These are phyloP conservation scores for Crioceris asparagi DNA, from an alignment of 2,888 invertebrate species.

Conservation along the genomic window DNA sequence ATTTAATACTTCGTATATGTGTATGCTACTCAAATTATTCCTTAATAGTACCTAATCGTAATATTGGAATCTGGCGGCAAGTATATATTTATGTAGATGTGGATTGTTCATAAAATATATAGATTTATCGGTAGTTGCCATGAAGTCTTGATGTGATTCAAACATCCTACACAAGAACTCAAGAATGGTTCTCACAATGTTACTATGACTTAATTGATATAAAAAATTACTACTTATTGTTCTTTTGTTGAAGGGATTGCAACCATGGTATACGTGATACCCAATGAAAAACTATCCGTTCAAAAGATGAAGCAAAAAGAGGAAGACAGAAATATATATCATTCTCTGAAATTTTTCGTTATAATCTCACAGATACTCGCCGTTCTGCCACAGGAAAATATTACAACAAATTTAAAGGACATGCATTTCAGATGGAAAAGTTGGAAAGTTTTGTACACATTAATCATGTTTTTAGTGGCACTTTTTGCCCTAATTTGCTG, in stretches of 20 bases:
- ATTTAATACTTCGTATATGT: too few species aligned
- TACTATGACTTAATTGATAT: too few species aligned
- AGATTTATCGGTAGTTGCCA: too few species aligned
- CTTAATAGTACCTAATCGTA: too few species aligned
- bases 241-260: neutral
- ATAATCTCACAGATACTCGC: conserved; percentile 15
- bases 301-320: neutral
- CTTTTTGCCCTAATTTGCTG: conserved; percentile 9
- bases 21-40: too few species aligned
- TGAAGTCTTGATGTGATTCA: too few species aligned
- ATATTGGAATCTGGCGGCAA: too few species aligned
- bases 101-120: too few species aligned
- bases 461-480: conserved; percentile 10
- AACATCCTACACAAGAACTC: too few species aligned
- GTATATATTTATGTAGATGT: too few species aligned
- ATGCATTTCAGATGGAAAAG: conserved; percentile 17
- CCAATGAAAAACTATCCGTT: neutral
- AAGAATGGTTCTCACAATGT: too few species aligned
- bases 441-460: conserved; percentile 13
- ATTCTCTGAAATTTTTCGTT: conserved; percentile 12
- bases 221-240: neutral
- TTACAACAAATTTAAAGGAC: conserved; percentile 14
- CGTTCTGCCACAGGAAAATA: conserved; percentile 14
- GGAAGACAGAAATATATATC: conserved; percentile 7
- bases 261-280: conserved; percentile 10